Conservation (phyloP, 2,888 invertebrate species). For the Tetrapedia diversipes region DNA sequence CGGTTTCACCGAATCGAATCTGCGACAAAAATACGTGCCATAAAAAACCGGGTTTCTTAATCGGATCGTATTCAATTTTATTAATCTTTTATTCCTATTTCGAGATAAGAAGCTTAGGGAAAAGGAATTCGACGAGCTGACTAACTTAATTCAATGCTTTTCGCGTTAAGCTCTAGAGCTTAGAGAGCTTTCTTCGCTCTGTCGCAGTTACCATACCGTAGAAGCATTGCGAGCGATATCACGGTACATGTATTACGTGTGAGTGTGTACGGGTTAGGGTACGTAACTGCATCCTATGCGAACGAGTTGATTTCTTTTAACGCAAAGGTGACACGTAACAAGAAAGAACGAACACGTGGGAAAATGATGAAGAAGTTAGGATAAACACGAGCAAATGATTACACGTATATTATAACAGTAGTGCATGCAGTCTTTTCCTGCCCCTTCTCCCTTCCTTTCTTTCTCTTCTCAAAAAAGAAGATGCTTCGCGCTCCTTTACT, state of each 20-base stretch:
- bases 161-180: conserved; percentile 1
- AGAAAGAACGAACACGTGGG: too few species aligned
- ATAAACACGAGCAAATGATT: too few species aligned
- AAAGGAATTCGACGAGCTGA: conserved; percentile 14
- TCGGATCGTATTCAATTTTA: too few species aligned
- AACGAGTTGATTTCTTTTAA: not conserved
- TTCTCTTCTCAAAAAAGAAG: conserved; percentile 1
- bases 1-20: too few species aligned
- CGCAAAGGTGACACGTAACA: too few species aligned
- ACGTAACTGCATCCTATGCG: not conserved
- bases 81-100: too few species aligned
- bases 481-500: conserved; percentile 23
- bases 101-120: not conserved
- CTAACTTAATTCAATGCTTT: conserved; percentile 21
- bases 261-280: not conserved
- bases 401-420: too few species aligned
- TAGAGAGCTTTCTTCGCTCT: conserved; percentile 20
- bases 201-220: not conserved
- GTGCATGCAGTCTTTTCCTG: too few species aligned
- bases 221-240: not conserved
- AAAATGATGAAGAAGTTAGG: too few species aligned
- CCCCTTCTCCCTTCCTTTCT: conserved; percentile 7
- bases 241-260: not conserved
- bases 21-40: too few species aligned
- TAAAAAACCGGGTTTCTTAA: too few species aligned